Conservation (phyloP, 2,888 invertebrate species). For the Thecophora atra region DNA sequence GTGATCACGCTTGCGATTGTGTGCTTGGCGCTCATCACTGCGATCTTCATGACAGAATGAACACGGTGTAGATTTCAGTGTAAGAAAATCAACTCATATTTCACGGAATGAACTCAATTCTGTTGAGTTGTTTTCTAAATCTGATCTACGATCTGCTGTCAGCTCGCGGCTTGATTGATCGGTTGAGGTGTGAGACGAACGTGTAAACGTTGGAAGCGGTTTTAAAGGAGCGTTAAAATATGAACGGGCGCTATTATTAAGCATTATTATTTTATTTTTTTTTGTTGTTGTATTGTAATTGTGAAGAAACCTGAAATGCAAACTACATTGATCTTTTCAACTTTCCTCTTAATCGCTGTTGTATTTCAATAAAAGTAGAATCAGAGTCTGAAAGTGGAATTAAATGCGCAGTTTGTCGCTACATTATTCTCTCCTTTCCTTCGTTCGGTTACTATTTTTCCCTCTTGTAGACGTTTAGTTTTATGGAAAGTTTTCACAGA, state of each 20-base stretch:
- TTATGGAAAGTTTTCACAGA: background rate
- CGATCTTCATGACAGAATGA: conserved; percentile 1
- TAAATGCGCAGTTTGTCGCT: too few species aligned
- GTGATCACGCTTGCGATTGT: background rate
- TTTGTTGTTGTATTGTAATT: too few species aligned
- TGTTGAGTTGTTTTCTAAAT: background rate
- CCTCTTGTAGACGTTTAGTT: background rate
- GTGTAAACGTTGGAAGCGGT: background rate
- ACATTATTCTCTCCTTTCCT: too few species aligned
- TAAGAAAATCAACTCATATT: background rate
- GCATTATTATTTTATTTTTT: background rate
- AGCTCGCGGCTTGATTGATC: conserved; percentile 5
- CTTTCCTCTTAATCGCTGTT: background rate
- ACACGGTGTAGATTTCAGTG: background rate
- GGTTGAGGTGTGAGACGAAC: too few species aligned
- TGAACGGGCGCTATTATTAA: background rate
- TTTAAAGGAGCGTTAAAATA: background rate
- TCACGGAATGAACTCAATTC: too few species aligned
- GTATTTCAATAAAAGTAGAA: background rate
- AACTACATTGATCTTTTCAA: background rate
- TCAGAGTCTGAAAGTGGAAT: too few species aligned
- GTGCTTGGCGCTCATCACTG: background rate
- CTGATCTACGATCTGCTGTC: background rate
- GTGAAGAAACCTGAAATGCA: too few species aligned
- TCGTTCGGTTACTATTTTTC: too few species aligned